Conservation (phyloP, 2,888 invertebrate genomes). For the Sicus ferrugineus region DNA sequence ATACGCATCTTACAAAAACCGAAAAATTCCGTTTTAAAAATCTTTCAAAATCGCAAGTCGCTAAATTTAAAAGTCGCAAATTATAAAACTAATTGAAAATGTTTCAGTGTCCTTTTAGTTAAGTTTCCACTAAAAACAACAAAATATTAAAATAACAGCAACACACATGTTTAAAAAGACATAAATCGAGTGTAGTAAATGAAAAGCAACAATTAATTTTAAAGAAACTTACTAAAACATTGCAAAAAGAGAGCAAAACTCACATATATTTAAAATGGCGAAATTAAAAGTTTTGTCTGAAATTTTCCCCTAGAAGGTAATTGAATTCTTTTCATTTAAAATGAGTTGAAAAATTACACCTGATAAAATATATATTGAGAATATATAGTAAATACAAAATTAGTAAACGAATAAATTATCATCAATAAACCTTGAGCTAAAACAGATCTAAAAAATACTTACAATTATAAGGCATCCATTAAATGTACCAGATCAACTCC, state of each 20-base stretch:
- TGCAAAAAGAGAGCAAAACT: background rate
- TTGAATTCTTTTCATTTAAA: background rate
- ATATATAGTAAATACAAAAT: background rate
- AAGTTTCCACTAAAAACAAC: constrained; percentile 39
- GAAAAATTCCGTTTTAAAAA: constrained; percentile 38
- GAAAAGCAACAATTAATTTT: background rate
- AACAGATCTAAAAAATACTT: background rate
- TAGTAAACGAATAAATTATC: background rate
- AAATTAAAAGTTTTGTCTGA: too few relatives aligned
- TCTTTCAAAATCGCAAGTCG: constrained; percentile 19
- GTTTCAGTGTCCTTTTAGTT: constrained; percentile 47
- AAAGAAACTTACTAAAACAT: constrained; percentile 1
- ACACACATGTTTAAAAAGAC: constrained; percentile 1
- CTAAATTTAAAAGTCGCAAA: constrained; percentile 29
- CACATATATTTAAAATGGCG: background rate
- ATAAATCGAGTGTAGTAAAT: background rate
- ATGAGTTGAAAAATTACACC: background rate
- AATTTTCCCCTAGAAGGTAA: too few relatives aligned
- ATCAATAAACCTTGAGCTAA: background rate
- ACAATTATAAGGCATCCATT: constrained; percentile 23
- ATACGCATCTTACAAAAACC: constrained; percentile 37
- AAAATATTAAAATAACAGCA: background rate
- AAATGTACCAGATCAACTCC: constrained; percentile 33
- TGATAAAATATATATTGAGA: background rate
- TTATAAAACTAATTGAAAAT: constrained; percentile 40